Base-by-base conservation (phyloP, 2,797 vertebrate genomes). In the Clarias platycephalus region DNA sequence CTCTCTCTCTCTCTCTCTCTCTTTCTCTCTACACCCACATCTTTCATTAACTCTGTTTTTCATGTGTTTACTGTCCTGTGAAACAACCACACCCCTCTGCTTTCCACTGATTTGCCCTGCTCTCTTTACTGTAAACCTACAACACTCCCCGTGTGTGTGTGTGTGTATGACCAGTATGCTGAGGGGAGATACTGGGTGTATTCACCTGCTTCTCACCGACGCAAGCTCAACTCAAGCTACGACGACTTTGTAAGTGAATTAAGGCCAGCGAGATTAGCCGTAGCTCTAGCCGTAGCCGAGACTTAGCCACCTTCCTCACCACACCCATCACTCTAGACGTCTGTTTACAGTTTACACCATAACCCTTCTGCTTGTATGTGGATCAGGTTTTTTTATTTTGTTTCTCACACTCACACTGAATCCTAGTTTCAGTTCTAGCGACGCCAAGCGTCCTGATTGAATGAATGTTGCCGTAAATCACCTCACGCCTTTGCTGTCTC, bases 161-260 rank as follows among this genome's bases (percentile, higher is more conserved):
- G 53, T 44, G 68, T 44, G 70, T 49, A 12, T 72, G 71, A 78
- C 49, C 95, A 99, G 98, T 98, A 44, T 44, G 44, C 44, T 10
- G 44, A 44, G 44, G 44, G 44, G 44, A 44, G 44, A 44, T 44
- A 98, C 92, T 98, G 97, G 98, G 97, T 98, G 92, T 99, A 97
- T 90, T 98, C 97, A 89, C 97, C 97, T 78, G 93, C 95, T 90
- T 96, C 95, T 89, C 95, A 93, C 91, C 95, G 96, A 86, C 93
- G 91, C 92, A 94, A 94, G 86, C 92, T 94, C 90, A 94, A 93
- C 90, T 94, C 93, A 88, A 93, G 93, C 91, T 92, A 90, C 24
- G 91, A 93, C 89, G 90, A 86, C 88, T 92, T 91, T 84, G 95
- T 96, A 94, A 96, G 94, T 95, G 84, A 70, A 83, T 78, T 80